Base-by-base conservation (phyloP, 2,113 vertebrate genomes). In the Carassius carassius region DNA sequence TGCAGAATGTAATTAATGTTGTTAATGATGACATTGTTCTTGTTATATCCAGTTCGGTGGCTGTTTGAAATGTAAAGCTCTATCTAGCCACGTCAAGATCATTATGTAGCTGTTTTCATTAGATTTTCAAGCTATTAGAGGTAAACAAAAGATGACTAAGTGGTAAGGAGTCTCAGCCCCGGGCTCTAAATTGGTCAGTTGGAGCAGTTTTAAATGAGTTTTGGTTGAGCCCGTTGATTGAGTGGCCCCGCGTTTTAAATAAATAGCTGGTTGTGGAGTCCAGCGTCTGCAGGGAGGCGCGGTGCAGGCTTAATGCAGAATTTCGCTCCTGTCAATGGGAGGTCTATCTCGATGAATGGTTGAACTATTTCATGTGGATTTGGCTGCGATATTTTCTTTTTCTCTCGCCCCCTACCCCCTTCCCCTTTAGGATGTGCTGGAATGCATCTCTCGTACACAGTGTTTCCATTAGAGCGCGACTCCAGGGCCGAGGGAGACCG, bases 391-490 rank as follows among this genome's bases (percentile, higher is more conserved):
- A 89, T 91, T 91, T 91, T 93, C 86, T 95, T 95, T 95, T 93
- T 95, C 94, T 94, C 41, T 41, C 41, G 35, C 41, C 41, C 41
- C 41, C 41, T 90, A 62, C 84, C 60, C 80, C 47, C 73, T 86
- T 78, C 80, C 89, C 76, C 89, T 89, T 95, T 94, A 97, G 96
- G 96, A 97, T 96, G 95, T 97, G 96, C 94, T 95, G 97, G 97
- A 97, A 97, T 98, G 96, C 94, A 89, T 94, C 93, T 92, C 95
- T 92, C 95, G 94, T 93, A 94, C 95, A 94, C 95, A 94, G 94
- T 96, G 96, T 96, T 97, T 98, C 96, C 96, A 97, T 98, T 97
- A 95, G 95, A 92, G 93, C 92, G 94, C 94, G 94, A 63, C 86
- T 86, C 85, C 88, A 86, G 85, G 95, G 94, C 95, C 95, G 95